These are phyloP conservation scores for Seriola aureovittata DNA, from an alignment of 2,113 vertebrate genomes.

Conservation along the genomic window DNA sequence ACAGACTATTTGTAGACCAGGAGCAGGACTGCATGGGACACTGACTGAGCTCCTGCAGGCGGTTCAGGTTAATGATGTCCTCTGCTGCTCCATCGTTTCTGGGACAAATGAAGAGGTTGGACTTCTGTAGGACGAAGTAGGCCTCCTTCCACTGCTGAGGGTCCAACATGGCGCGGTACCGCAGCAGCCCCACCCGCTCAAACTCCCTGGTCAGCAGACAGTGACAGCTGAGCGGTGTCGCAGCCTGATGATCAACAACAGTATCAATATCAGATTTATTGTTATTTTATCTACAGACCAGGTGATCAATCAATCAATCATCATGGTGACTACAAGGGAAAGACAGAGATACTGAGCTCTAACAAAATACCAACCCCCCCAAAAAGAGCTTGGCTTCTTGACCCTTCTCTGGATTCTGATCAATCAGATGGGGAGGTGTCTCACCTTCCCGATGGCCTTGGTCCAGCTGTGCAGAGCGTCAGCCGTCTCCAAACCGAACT, in stretches of 20 bases:
- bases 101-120: slow-evolving; percentile 95
- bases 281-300: too few species aligned
- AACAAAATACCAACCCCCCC: too few species aligned
- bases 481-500: slow-evolving; percentile 90
- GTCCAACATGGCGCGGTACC: slow-evolving; percentile 92
- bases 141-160: slow-evolving; percentile 93
- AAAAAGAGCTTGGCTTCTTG: too few species aligned
- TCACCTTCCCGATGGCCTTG: slow-evolving; percentile 92
- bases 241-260: slow-evolving; percentile 82
- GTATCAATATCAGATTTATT: too few species aligned
- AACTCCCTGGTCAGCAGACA: slow-evolving; percentile 93
- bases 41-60: slow-evolving; percentile 97
- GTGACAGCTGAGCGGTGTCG: slow-evolving; percentile 93
- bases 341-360: too few species aligned
- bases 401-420: too few species aligned
- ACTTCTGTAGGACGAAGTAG: slow-evolving; percentile 95
- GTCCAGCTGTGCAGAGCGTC: slow-evolving; percentile 92
- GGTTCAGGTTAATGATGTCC: slow-evolving; percentile 95
- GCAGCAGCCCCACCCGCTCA: slow-evolving; percentile 90
- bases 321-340: too few species aligned
- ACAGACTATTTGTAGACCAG: not conserved
- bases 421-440: too few species aligned
- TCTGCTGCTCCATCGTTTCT: slow-evolving; percentile 86
- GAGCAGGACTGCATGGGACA: slow-evolving; percentile 35
- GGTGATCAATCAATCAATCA: too few species aligned